phyloP scores from a whole-genome alignment of 2,888 invertebrate genomes.

The Vesta saturnalis region DNA sequence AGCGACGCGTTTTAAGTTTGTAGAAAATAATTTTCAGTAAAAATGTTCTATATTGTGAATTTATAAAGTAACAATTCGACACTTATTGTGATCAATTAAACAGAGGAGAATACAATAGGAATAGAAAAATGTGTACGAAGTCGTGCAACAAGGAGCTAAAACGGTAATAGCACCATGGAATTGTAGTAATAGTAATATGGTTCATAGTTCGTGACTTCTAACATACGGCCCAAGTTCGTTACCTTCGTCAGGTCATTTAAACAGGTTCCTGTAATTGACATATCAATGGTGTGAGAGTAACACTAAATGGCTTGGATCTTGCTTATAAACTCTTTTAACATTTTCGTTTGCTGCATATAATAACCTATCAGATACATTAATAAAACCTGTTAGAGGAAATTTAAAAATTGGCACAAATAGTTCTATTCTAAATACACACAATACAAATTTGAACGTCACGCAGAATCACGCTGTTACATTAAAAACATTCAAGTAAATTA shows the following conservation, averaged over 20 bases:
- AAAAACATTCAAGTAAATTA: slow-evolving; percentile 14
- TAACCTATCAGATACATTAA: slow-evolving; percentile 17
- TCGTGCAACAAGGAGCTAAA: slow-evolving; percentile 39
- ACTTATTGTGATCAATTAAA: slow-evolving; percentile 20
- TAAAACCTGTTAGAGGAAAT: not conserved
- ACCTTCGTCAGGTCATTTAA: slow-evolving; percentile 52
- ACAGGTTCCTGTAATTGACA: slow-evolving; percentile 57
- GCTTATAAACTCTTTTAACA: slow-evolving; percentile 35
- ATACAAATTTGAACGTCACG: slow-evolving; percentile 14
- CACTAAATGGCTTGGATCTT: slow-evolving; percentile 51
- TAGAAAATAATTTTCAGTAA: not conserved
- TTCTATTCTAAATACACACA: not conserved
- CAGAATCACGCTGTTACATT: not conserved
- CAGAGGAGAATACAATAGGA: slow-evolving; percentile 19
- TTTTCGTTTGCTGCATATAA: slow-evolving; percentile 32
- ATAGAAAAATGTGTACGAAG: slow-evolving; percentile 32
- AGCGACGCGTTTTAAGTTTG: not conserved
- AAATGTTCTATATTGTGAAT: too few species aligned
- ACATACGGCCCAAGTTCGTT: slow-evolving; percentile 46
- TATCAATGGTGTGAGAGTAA: slow-evolving; percentile 54
- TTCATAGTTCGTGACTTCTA: slow-evolving; percentile 53
- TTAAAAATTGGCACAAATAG: slow-evolving; percentile 15
- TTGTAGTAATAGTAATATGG: slow-evolving; percentile 44
- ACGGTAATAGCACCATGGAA: slow-evolving; percentile 36
- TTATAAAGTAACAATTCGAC: slow-evolving; percentile 19